Conservation (phyloP, 2,113 vertebrate species). For the Campylomormyrus tamandua region DNA sequence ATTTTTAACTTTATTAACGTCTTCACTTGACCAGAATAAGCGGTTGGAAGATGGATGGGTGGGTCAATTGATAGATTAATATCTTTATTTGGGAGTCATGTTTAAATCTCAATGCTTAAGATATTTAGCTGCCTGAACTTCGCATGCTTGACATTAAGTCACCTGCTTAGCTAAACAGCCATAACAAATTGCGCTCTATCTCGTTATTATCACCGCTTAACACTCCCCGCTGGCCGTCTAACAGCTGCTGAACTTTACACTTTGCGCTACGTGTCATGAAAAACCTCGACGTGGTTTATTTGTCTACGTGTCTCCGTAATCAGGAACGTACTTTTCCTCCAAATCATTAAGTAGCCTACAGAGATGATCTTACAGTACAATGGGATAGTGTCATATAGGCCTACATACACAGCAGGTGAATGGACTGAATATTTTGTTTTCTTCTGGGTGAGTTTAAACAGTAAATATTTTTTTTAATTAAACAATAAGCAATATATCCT, state of each 20-base stretch:
- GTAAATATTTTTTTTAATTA: not conserved
- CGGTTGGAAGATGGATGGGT: not conserved
- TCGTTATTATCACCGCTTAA: not conserved
- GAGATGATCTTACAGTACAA: not conserved
- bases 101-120: not conserved
- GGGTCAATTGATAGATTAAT: not conserved
- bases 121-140: not conserved
- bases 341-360: not conserved
- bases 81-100: not conserved
- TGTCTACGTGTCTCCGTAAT: not conserved
- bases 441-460: not conserved
- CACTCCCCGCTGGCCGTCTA: not conserved
- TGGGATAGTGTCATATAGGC: not conserved
- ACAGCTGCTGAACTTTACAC: conserved; percentile 18
- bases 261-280: not conserved
- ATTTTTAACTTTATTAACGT: not conserved
- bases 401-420: not conserved
- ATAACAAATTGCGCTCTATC: not conserved
- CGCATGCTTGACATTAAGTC: not conserved
- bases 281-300: not conserved
- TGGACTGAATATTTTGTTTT: conserved; percentile 3
- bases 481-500: not conserved
- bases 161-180: not conserved
- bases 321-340: not conserved
- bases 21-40: not conserved